These are phyloP conservation scores for Drosophila affinis DNA, from an alignment of 2,888 invertebrate genomes.

Conservation along the genomic window DNA sequence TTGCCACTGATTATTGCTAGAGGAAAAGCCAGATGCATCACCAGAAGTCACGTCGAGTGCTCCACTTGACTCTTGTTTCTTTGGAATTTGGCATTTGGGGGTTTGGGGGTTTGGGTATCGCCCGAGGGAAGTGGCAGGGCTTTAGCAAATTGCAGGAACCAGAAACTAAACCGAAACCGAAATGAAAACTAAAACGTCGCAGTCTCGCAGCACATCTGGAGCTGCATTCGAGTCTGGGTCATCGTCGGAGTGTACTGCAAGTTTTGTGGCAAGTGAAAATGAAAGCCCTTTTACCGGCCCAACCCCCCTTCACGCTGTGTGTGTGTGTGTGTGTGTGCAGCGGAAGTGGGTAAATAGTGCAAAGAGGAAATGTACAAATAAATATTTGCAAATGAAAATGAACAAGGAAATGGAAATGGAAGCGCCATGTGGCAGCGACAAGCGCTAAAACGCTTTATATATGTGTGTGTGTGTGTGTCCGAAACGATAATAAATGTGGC, in stretches of 20 bases:
- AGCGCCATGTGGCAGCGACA: conserved; percentile 59
- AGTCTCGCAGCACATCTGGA: conserved; percentile 23
- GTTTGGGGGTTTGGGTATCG: conserved; percentile 16
- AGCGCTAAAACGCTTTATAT: conserved; percentile 59
- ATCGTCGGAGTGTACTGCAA: conserved; percentile 49
- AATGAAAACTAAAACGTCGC: conserved; percentile 60
- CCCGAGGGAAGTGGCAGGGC: conserved; percentile 20
- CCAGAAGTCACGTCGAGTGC: background rate
- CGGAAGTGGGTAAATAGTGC: conserved; percentile 72
- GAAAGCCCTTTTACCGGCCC: conserved; percentile 55
- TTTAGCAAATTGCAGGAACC: conserved; percentile 56
- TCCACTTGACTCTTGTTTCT: conserved; percentile 9
- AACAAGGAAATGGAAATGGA: conserved; percentile 73
- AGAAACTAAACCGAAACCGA: conserved; percentile 31
- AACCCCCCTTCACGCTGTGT: conserved; percentile 1
- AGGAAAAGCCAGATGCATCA: background rate
- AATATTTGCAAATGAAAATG: conserved; percentile 77
- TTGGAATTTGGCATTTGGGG: conserved; percentile 2
- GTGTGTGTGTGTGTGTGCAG: conserved; percentile 26
- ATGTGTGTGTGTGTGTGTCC: conserved; percentile 14
- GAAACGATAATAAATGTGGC: conserved; percentile 51
- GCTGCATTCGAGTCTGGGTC: conserved; percentile 70
- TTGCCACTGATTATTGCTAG: background rate
- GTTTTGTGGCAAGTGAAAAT: conserved; percentile 67
- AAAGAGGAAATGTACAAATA: conserved; percentile 69